phyloP scores from a whole-genome alignment of 2,888 invertebrate genomes.

The Drosophila nr. perissopoda region DNA sequence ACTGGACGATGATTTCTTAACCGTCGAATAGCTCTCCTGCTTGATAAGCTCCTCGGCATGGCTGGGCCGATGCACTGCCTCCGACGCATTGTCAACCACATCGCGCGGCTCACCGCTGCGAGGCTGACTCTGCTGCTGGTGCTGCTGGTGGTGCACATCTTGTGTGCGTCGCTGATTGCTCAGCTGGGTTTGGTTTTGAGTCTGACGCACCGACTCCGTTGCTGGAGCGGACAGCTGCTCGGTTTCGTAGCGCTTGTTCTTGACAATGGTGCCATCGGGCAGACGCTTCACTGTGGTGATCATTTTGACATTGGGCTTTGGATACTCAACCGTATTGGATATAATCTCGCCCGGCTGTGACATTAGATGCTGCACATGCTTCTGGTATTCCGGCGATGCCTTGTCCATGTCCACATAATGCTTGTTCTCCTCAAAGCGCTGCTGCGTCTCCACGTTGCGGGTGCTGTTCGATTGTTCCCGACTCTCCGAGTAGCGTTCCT shows the following conservation, averaged over 20 bases:
- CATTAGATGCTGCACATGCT: slow-evolving; percentile 82
- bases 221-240: slow-evolving; percentile 74
- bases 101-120: slow-evolving; percentile 55
- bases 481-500: slow-evolving; percentile 70
- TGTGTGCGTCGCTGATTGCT: slow-evolving; percentile 47
- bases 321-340: slow-evolving; percentile 87
- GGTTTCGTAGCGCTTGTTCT: slow-evolving; percentile 89
- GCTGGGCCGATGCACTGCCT: slow-evolving; percentile 63
- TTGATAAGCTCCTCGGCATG: slow-evolving; percentile 62
- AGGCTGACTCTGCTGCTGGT: slow-evolving; percentile 5
- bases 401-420: slow-evolving; percentile 84
- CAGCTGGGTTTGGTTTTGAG: slow-evolving; percentile 52
- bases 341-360: slow-evolving; percentile 86
- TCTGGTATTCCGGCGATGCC: slow-evolving; percentile 83
- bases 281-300: slow-evolving; percentile 89
- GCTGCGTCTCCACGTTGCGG: slow-evolving; percentile 78
- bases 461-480: slow-evolving; percentile 67
- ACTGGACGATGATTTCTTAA: slow-evolving; percentile 77
- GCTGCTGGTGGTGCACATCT: slow-evolving; percentile 41
- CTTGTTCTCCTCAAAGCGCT: slow-evolving; percentile 79
- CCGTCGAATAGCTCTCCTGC: slow-evolving; percentile 75
- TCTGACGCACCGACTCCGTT: slow-evolving; percentile 54
- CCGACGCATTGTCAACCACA: slow-evolving; percentile 76
- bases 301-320: slow-evolving; percentile 89
- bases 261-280: slow-evolving; percentile 89